Conservation (phyloP, 1,140 invertebrate species). For the Yoshiicerus persimilis region DNA sequence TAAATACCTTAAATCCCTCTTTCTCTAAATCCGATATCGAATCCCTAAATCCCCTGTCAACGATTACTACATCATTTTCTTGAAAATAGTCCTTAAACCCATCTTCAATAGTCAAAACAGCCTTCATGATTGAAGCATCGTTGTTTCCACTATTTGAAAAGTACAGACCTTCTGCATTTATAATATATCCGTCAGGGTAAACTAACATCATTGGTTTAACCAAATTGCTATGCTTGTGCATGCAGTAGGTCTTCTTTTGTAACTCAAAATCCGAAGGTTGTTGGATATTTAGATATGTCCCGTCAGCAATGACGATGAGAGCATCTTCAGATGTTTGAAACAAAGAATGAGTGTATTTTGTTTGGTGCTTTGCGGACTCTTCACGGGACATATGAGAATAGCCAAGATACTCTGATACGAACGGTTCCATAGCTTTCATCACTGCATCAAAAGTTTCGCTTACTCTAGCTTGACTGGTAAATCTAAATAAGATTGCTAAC, state of each 20-base stretch:
- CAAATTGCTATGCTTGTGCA: not conserved
- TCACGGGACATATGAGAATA: not conserved
- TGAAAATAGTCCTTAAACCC: not conserved
- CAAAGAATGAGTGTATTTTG: not conserved
- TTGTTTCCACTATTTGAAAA: not conserved
- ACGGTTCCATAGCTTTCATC: not conserved
- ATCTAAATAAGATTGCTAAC: not conserved
- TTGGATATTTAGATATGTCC: slow-evolving; percentile 15
- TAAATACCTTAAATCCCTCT: not conserved
- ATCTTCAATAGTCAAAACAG: not conserved
- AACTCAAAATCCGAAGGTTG: slow-evolving; percentile 31
- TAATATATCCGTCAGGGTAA: not conserved
- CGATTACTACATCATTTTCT: not conserved
- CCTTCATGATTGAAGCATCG: not conserved
- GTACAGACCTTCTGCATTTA: not conserved
- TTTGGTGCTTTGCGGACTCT: not conserved
- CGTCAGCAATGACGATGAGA: not conserved
- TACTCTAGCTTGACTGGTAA: not conserved
- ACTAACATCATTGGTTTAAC: not conserved
- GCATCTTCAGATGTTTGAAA: not conserved
- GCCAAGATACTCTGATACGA: not conserved
- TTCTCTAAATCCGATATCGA: not conserved
- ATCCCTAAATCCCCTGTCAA: not conserved
- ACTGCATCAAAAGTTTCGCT: not conserved
- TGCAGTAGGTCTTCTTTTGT: slow-evolving; percentile 30